Evolutionary conservation across 2,113 vertebrate genomes (phyloP), one percentile per base, ranked within the genome.

Genomic region (Corythaixoides concolor): DNA sequence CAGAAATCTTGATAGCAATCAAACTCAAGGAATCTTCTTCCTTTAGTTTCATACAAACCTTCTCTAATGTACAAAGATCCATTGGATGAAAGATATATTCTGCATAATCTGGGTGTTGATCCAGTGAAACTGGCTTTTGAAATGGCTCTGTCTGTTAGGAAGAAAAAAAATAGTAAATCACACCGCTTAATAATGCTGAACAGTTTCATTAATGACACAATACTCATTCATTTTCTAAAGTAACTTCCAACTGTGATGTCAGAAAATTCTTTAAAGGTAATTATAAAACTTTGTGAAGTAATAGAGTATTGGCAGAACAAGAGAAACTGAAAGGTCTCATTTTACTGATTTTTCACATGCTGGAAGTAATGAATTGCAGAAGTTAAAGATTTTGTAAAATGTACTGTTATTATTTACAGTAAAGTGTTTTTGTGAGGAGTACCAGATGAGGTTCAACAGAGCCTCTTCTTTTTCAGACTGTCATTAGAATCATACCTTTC

Each of bases 71-170:
- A 97, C 98, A 98, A 95, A 99, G 98, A 98, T 99, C 99, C 99
- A 99, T 99, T 85, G 99, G 98, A 97, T 99, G 99, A 98, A 99
- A 99, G 95, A 99, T 99, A 96, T 99, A 99, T 91, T 99, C 99
- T 80, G 99, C 98, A 93, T 99, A 99, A 98, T 99, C 99, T 37
- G 99, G 99, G 89, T 99, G 99, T 85, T 99, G 99, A 95, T 99
- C 99, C 96, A 99, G 96, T 23, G 99, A 99, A 90, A 99, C 99
- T 16, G 99, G 99, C 95, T 99, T 99, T 97, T 99, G 99, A 98
- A 99, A 99, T 70, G 99, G 99, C 88, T 99, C 99, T 68, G 99
- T 99, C 99, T 99, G 97, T 97, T 95, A 82, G 68, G 91, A n/a
- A 53, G 52, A 88, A 84, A 59, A 49, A 98, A 43, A 56, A 58